Percentiles rank a stretch among this genome's conserved stretches.
Evolutionary conservation across 2,888 invertebrate species (phyloP).

Genomic region (Papilio gigon): DNA sequence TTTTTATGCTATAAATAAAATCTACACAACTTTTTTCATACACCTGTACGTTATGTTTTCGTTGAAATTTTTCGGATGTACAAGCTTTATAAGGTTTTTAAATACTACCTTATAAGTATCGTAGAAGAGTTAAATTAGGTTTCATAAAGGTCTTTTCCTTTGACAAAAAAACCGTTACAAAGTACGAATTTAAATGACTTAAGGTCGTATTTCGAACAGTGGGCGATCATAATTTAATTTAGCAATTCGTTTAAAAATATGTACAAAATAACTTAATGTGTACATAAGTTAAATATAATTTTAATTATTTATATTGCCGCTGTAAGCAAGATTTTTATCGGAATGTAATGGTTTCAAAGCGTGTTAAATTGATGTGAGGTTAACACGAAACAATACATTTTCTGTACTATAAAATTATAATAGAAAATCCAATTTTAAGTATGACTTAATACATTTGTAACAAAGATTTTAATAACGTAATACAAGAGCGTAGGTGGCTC

Average conservation of each 20-base stretch:
- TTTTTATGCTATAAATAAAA: neutral
- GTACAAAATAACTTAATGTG: neutral
- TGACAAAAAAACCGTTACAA: too few species aligned
- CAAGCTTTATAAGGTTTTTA: too few species aligned
- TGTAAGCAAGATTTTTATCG: conserved; percentile 8
- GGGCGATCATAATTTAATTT: too few species aligned
- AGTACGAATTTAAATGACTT: too few species aligned
- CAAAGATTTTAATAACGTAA: neutral
- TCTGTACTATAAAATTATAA: conserved; percentile 1
- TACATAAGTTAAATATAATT: neutral
- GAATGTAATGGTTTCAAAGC: conserved; percentile 19
- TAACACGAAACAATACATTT: conserved; percentile 5
- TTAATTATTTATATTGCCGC: neutral
- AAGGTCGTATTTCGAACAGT: too few species aligned
- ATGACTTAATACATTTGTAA: neutral
- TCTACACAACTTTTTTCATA: too few species aligned
- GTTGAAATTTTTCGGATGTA: too few species aligned
- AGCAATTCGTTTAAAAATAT: neutral
- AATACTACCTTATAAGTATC: too few species aligned
- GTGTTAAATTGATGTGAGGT: conserved; percentile 17
- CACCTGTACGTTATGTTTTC: too few species aligned
- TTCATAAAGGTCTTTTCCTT: too few species aligned
- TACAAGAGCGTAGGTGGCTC: too few species aligned
- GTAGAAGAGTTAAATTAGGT: too few species aligned
- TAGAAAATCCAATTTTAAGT: neutral